Percentiles rank a stretch among this genome's conserved stretches.
These are phyloP conservation scores for Lasioglossum baleicum DNA, from an alignment of 1,140 invertebrate species.

Conservation along the genomic window DNA sequence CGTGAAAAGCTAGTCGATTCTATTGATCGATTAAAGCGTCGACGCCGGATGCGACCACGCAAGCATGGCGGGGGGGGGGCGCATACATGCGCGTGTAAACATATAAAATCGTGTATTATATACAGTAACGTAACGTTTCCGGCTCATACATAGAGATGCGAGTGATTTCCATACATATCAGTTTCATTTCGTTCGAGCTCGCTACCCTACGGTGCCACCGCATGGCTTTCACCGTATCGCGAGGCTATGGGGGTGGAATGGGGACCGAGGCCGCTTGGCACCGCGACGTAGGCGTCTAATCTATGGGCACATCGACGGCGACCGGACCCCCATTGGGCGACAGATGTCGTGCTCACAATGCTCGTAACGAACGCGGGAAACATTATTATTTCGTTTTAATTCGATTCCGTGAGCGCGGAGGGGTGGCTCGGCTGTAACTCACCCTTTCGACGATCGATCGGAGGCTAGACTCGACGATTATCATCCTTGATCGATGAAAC, in stretches of 20 bases:
- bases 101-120: conserved; percentile 44
- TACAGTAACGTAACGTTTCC: conserved; percentile 50
- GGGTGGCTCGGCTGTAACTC: not conserved
- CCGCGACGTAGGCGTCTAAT: conserved; percentile 32
- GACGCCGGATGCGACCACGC: not conserved
- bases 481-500: not conserved
- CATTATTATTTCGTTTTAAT: conserved; percentile 56
- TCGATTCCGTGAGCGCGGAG: conserved; percentile 37
- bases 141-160: conserved; percentile 66
- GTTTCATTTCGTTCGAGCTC: conserved; percentile 62
- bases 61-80: not conserved
- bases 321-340: conserved; percentile 33
- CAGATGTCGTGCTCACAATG: conserved; percentile 47
- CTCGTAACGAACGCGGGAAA: conserved; percentile 46
- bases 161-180: conserved; percentile 70
- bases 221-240: conserved; percentile 7
- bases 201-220: conserved; percentile 23
- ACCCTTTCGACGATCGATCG: not conserved
- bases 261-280: not conserved
- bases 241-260: not conserved
- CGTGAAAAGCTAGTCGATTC: conserved; percentile 19
- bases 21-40: conserved; percentile 34
- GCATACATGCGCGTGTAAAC: conserved; percentile 32
- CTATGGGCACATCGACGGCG: conserved; percentile 19
- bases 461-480: not conserved